phyloP scores from a whole-genome alignment of 2,113 vertebrate species.

The Ictalurus punctatus region DNA sequence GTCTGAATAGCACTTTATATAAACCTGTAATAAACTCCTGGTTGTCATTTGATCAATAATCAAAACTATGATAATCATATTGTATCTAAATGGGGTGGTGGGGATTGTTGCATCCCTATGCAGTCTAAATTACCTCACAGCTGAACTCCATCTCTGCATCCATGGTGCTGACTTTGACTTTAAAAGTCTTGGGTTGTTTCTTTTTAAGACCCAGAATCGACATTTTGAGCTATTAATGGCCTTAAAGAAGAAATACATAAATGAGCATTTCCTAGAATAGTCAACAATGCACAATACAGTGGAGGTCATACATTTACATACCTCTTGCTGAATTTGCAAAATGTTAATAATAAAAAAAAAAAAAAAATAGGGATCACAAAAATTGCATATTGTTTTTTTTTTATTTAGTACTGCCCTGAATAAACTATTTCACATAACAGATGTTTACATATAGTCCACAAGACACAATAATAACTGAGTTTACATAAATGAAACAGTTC shows the following conservation, averaged over 20 bases:
- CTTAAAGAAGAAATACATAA: not conserved
- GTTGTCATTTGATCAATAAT: not conserved
- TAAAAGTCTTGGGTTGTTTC: constrained; percentile 90
- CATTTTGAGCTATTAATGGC: constrained; percentile 65
- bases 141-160: constrained; percentile 93
- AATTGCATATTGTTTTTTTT: too few species aligned
- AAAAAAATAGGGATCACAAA: too few species aligned
- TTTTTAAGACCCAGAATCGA: constrained; percentile 90
- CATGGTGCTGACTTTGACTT: constrained; percentile 89
- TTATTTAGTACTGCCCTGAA: too few species aligned
- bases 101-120: not conserved
- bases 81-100: too few species aligned
- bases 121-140: constrained; percentile 79
- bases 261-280: not conserved
- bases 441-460: too few species aligned
- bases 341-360: too few species aligned
- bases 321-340: too few species aligned
- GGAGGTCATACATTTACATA: too few species aligned
- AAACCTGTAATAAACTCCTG: not conserved
- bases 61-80: not conserved
- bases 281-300: not conserved
- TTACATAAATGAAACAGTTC: too few species aligned
- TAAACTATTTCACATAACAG: too few species aligned
- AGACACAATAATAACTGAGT: too few species aligned
- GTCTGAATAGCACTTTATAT: too few species aligned